Evolutionary conservation across 2,113 vertebrate genomes (phyloP).

Genomic region (Dolichotis patagonum): DNA sequence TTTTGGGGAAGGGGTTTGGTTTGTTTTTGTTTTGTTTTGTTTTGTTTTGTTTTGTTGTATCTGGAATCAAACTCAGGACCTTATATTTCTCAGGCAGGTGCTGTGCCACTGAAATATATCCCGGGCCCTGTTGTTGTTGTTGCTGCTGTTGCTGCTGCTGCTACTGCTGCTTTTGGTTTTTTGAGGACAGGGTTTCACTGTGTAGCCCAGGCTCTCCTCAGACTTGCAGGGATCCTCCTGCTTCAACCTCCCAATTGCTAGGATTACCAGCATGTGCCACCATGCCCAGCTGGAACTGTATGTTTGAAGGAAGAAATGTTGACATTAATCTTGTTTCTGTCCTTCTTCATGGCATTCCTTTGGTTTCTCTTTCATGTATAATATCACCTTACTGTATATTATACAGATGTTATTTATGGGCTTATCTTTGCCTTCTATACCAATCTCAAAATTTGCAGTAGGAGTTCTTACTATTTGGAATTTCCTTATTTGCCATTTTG

Average conservation of each 20-base stretch:
- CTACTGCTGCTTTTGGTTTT: neutral
- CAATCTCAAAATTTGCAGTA: conserved; percentile 1
- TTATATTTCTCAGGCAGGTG: no score
- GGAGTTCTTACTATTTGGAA: conserved; percentile 31
- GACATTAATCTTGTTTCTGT: neutral
- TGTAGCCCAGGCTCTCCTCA: neutral
- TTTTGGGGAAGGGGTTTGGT: neutral
- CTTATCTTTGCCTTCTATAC: conserved; percentile 5
- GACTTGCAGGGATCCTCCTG: neutral
- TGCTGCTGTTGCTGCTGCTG: neutral
- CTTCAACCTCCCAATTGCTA: neutral
- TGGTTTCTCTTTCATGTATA: conserved; percentile 30
- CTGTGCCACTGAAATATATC: no score
- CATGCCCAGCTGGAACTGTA: neutral
- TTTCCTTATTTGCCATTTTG: conserved; percentile 44
- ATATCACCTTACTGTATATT: neutral
- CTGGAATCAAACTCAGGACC: no score
- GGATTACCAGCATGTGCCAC: neutral
- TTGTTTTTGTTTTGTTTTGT: neutral
- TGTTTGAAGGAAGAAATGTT: conserved; percentile 40
- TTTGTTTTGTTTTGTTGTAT: no score
- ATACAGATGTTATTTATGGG: conserved; percentile 46
- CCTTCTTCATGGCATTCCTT: neutral
- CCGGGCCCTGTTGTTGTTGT: neutral
- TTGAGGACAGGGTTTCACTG: neutral